These are phyloP conservation scores for Phymanthus crucifer DNA, from an alignment of 92 coral and sea anemone genomes.

Conservation along the genomic window DNA sequence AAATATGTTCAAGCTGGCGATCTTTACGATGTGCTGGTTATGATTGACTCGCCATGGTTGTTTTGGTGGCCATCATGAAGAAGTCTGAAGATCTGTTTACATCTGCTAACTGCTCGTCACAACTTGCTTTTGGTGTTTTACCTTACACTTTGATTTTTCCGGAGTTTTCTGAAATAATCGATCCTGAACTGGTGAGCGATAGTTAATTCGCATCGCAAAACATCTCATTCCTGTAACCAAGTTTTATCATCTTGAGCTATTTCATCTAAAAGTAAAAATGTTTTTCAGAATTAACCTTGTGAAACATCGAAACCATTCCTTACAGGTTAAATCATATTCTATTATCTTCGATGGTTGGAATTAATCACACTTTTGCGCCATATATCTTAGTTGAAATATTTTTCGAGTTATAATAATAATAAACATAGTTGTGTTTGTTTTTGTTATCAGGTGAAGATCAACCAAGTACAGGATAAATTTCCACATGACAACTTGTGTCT, in stretches of 20 bases:
- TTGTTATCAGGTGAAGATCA: constrained; percentile 75
- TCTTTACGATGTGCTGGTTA: background rate
- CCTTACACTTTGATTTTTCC: constrained; percentile 25
- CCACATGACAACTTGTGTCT: constrained; percentile 92
- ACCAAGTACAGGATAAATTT: constrained; percentile 92
- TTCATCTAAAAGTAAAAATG: too few species aligned
- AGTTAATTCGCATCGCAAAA: background rate
- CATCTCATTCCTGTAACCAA: background rate
- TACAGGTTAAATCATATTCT: too few species aligned
- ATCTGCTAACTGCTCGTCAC: constrained; percentile 12
- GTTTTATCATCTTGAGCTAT: too few species aligned
- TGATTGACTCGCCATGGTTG: constrained; percentile 7
- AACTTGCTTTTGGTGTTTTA: constrained; percentile 20
- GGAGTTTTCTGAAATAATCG: background rate
- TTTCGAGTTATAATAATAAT: background rate
- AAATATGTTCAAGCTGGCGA: background rate
- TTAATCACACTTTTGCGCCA: background rate
- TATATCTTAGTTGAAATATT: background rate
- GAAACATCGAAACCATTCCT: too few species aligned
- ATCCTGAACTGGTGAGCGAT: constrained; percentile 13
- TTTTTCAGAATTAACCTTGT: too few species aligned
- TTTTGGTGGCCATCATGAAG: constrained; percentile 15
- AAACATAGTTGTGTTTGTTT: background rate
- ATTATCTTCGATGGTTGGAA: too few species aligned
- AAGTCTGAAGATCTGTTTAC: constrained; percentile 1